Evolutionary conservation across 1,140 invertebrate species (phyloP).

Genomic region (Saccostrea glomerata): DNA sequence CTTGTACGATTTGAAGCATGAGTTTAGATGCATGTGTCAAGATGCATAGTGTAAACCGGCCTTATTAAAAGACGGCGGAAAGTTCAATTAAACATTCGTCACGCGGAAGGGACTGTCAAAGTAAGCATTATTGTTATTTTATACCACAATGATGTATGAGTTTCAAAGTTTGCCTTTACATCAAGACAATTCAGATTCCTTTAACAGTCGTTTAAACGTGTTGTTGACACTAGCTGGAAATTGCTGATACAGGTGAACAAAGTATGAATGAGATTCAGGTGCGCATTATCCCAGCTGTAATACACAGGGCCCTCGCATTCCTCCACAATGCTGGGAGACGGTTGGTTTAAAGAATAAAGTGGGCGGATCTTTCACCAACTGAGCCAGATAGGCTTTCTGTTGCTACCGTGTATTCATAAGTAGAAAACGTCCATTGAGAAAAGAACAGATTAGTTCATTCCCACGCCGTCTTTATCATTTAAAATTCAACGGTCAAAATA

Average conservation of each 20-base stretch:
- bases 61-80: background rate
- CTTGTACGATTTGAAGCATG: too few species aligned
- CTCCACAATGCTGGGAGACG: background rate
- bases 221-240: constrained; percentile 21
- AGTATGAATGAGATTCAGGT: constrained; percentile 27
- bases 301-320: constrained; percentile 20
- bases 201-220: background rate
- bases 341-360: background rate
- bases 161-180: constrained; percentile 19
- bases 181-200: background rate
- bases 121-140: background rate
- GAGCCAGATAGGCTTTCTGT: background rate
- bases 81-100: background rate
- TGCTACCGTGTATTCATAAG: background rate
- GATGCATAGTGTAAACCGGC: too few species aligned
- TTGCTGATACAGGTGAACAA: constrained; percentile 25
- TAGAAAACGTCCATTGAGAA: constrained; percentile 5
- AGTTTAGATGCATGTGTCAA: too few species aligned
- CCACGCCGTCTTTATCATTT: constrained; percentile 23
- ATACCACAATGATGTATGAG: constrained; percentile 17
- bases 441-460: constrained; percentile 20
- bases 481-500: constrained; percentile 11
- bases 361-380: background rate
- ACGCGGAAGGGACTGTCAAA: background rate
- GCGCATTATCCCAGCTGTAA: background rate